Evolutionary conservation across 2,113 vertebrate genomes (phyloP).

Genomic region (Callorhinus ursinus): DNA sequence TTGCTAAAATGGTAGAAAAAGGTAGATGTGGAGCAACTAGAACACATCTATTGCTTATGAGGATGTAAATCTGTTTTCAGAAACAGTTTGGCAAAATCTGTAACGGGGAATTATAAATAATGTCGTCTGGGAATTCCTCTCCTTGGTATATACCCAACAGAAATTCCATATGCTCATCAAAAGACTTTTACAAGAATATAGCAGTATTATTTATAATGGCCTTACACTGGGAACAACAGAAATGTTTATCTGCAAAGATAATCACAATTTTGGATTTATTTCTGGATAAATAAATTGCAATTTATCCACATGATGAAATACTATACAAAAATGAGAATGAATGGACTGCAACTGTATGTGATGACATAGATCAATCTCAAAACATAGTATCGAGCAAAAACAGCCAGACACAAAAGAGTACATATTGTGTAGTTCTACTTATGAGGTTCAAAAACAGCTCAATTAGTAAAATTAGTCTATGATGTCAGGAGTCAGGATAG

Average conservation of each 20-base stretch:
- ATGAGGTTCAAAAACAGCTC: neutral
- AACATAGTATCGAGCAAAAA: neutral
- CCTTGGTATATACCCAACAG: neutral
- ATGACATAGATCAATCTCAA: neutral
- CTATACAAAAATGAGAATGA: neutral
- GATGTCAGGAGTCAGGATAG: neutral
- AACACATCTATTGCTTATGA: neutral
- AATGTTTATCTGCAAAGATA: slow-evolving; percentile 3
- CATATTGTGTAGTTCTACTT: neutral
- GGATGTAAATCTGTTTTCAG: slow-evolving; percentile 24
- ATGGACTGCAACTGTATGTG: neutral
- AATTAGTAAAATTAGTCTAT: neutral
- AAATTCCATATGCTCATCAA: neutral
- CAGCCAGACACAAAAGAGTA: neutral
- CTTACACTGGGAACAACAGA: neutral
- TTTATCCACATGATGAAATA: neutral
- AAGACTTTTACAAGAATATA: neutral
- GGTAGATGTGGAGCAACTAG: neutral
- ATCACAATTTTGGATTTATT: neutral
- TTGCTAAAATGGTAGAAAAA: slow-evolving; percentile 42
- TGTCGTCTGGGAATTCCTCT: slow-evolving; percentile 15
- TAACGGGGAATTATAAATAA: slow-evolving; percentile 36
- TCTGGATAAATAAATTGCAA: neutral
- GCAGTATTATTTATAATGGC: neutral
- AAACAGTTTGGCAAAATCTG: slow-evolving; percentile 1